Evolutionary conservation across 2,113 vertebrate species (phyloP), one percentile per base, ranked within the genome.

Genomic region (Muntiacus reevesi): DNA sequence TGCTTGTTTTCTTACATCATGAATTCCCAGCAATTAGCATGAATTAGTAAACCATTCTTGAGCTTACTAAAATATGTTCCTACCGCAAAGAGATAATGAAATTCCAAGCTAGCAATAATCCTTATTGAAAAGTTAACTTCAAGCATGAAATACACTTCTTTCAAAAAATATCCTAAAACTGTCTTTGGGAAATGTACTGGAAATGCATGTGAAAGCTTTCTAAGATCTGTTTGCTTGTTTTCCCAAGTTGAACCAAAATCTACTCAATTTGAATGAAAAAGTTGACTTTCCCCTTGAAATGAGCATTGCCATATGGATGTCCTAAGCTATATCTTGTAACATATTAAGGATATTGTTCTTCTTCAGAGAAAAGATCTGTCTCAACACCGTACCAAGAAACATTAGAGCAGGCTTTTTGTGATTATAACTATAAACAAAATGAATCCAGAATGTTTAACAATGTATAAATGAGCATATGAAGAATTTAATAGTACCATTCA

Each of bases 51-150:
- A 78, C 67, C 76, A 86, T 88, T 92, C 64, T 91, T 89, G 55
- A 93, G 50, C 62, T 97, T 96, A 89, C 25, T 95, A 91, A 96
- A 96, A 91, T 74, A 90, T 96, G 50, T 62, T 92, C 28, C 82
- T 62, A 97, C 47, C 6, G 78, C 50, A 94, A 86, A 86, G 50
- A 92, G 90, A 96, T 95, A 94, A 97, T 97, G 96, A 95, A 96
- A 94, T 96, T 96, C 27, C 82, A 97, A 92, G 82, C n/a, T 74
- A 95, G 54, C 28, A 90, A 81, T 96, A 95, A 97, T 88, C 74
- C 47, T 92, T 96, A 90, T 87, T 97, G 57, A 91, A 97, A 95
- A 96, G 64, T 96, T 95, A 96, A 93, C 59, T 97, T 96, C 67
- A 96, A 88, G 47, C 94, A 93, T 97, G 57, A 93, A 95, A 97